Evolutionary conservation across 2,797 vertebrate genomes (phyloP), one percentile per base, ranked within the genome.

Genomic region (Cacajao melanocephalus): DNA sequence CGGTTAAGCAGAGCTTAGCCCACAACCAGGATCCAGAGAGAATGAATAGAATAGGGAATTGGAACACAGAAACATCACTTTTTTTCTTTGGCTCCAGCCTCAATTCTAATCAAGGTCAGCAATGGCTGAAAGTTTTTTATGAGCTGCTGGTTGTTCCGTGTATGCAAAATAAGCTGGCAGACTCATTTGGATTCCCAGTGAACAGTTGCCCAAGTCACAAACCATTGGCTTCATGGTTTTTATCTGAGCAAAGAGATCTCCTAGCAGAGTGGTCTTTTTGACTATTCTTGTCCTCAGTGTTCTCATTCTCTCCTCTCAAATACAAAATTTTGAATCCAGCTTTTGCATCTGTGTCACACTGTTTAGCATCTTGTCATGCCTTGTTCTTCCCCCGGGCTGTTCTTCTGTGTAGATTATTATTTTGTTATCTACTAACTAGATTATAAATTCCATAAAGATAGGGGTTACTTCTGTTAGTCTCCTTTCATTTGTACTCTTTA

Each of bases 131-230:
- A 86, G 88, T 88, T 94, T 80, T 90, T 93, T 89, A 82, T 30
- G 64, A 93, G 87, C 94, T 67, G 10, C 50, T 72, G 52, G 41
- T 78, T 84, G 41, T 78, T 94, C 44, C 39, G 33, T 91, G 82
- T 50, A 79, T 92, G 91, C 64, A 80, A 84, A 97, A 52, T 92
- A 93, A 97, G 92, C 83, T 82, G 58, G 85, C 81, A 33, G 83
- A 89, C 46, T 79, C 93, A 76, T 92, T 79, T 95, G 64, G 57
- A 52, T 46, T 97, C 86, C 84, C 84, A 95, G 52, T 1, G 76
- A 97, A 96, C 93, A 97, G 94, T 91, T 95, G 89, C 79, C 91
- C 36, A 46, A 72, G 91, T 96, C 87, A 97, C 96, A 95, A 94
- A 41, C 72, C 95, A 97, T 20, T 97, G 93, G 50, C 94, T 97